A percentile compares a stretch with the other conserved stretches of the same genome.
phyloP scores from a whole-genome alignment of 2,797 vertebrate species.

The Lutra lutra region DNA sequence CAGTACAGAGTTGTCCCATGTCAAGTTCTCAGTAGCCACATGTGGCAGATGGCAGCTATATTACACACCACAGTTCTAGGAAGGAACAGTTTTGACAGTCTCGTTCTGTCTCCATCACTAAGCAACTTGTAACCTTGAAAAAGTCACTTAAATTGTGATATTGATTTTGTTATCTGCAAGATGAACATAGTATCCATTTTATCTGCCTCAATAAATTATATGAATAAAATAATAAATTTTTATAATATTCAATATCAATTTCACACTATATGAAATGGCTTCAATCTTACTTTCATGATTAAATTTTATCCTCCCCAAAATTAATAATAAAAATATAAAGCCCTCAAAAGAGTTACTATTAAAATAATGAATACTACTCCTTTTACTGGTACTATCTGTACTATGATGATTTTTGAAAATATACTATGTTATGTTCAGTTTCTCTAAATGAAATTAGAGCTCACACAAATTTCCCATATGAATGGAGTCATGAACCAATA shows the following conservation, averaged over 20 bases:
- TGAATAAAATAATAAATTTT: not conserved
- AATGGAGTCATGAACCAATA: slow-evolving; percentile 16
- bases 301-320: not conserved
- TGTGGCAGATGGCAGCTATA: too few species aligned
- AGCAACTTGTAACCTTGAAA: not conserved
- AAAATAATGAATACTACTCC: not conserved
- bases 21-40: not conserved
- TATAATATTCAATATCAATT: not conserved
- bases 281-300: not conserved
- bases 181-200: not conserved
- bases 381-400: not conserved
- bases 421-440: not conserved
- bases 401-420: not conserved
- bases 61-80: not conserved
- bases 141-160: not conserved
- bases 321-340: slow-evolving; percentile 1
- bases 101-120: not conserved
- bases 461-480: not conserved
- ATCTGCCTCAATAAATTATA: not conserved
- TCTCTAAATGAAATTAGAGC: slow-evolving; percentile 11
- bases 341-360: not conserved
- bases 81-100: not conserved
- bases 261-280: not conserved
- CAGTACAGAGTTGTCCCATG: not conserved
- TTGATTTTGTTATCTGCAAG: not conserved